Base-by-base conservation (phyloP, 92 coral and sea anemone genomes). In the Palythoa grandis region DNA sequence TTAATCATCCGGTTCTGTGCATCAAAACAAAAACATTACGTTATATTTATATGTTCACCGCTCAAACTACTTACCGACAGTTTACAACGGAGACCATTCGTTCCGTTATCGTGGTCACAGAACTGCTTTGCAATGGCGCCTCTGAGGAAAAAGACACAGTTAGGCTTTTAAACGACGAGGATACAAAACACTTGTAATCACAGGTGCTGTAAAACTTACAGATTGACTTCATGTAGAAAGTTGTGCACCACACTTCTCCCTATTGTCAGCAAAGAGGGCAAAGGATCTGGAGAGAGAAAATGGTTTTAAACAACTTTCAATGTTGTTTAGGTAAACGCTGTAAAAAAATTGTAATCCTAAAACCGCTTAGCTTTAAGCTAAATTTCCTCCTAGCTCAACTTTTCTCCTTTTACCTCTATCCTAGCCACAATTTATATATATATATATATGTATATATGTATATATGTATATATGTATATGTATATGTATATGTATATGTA, bases 171-270 rank as follows among this genome's bases (percentile, higher is more conserved):
- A 29, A 63, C 22, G 70, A 82, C 29, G 0, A 19, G 22, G 60
- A n/a, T 54, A 25, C 20, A 52, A 68, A 52, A 54, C 29, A 61
- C 17, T 35, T 65, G 25, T 11, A 22, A 22, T 22, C 19, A 56
- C 15, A 56, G 13, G 0, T 7, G 61, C 24, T 23, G 39, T 19
- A 53, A 15, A 76, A 88, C 95, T 90, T 84, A 93, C 94, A 91
- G 73, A 66, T 91, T 91, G 5, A 92, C 90, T 69, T 77, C 83
- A 54, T 87, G 95, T 35, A 91, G 89, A 75, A 94, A 88, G 77
- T 96, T 96, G 56, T 88, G 82, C 8, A 96, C 98, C 24, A 96
- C 94, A 86, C 95, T 96, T 66, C 91, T 90, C 12, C 98, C 98
- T 35, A 96, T 68, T 11, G 98, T 91, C 29, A 96, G 89, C 40